Evolutionary conservation across 2,797 vertebrate species (phyloP), one percentile per base, ranked within the genome.

Genomic region (Rhyacichthys aspro): DNA sequence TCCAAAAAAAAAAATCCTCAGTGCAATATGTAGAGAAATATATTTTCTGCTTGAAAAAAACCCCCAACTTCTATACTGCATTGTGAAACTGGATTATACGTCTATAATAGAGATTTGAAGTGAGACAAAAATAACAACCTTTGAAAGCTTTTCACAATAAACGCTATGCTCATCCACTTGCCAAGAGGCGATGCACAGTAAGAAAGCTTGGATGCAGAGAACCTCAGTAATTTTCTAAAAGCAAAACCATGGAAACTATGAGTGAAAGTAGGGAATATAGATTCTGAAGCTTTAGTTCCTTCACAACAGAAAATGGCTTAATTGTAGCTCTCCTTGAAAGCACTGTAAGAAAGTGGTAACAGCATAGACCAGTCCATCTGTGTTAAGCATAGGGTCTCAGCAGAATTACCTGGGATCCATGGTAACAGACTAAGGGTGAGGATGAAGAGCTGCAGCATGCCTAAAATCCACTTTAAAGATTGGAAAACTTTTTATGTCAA

Each of bases 331-430:
- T 8, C 11, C 12, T 17, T 37, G 34, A 68, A 70, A 64, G 38
- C n/a, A 38, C 9, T 15, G 38, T 16, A 50, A 12, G 1, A 23
- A 59, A 61, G 17, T 6, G n/a, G 62, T 7, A 10, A 28, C 15
- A 28, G 11, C 48, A 39, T 4, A 39, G 16, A 48, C 45, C 66
- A 16, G 33, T 16, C 11, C 1, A 37, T 17, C 11, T 38, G 12
- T 32, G 16, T 9, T 42, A 45, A 50, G 8, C 3, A 15, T 11
- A 38, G 52, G 44, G 55, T 41, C 12, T 67, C 18, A 62, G 10
- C 2, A 18, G 41, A 16, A 59, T 76, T 86, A 93, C 91, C 91
- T 89, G 82, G 79, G 56, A 91, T 78, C 68, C 81, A 87, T 59
- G 63, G 33, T 34, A 91, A 57, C 59, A 91, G 58, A 54, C 54